Conservation (phyloP, 2,888 invertebrate species). For the Keiferia lycopersicella region DNA sequence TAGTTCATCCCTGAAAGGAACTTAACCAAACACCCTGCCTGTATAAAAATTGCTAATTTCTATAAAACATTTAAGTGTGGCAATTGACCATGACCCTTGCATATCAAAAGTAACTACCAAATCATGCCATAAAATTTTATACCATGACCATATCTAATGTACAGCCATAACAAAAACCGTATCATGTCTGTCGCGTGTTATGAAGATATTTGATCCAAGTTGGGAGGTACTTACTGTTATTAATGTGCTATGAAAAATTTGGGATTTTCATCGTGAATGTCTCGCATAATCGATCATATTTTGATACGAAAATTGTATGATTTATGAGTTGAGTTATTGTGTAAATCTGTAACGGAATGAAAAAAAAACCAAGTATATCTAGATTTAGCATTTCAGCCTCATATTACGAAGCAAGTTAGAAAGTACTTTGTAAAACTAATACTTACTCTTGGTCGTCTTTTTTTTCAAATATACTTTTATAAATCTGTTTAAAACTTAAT, state of each 20-base stretch:
- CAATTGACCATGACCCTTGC: too few relatives aligned
- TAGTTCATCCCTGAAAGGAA: too few relatives aligned
- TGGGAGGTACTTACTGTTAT: constrained; percentile 5
- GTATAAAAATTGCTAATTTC: background rate
- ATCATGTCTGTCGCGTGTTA: constrained; percentile 15
- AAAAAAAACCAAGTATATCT: background rate
- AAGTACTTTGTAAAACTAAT: too few relatives aligned
- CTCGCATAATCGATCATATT: constrained; percentile 4
- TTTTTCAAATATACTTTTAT: too few relatives aligned
- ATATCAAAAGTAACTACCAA: background rate
- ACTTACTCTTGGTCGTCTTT: too few relatives aligned
- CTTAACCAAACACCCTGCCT: too few relatives aligned
- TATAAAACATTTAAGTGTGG: background rate
- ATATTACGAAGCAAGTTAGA: too few relatives aligned
- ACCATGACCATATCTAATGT: background rate
- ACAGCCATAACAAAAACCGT: constrained; percentile 4
- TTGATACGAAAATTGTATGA: background rate
- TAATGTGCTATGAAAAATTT: constrained; percentile 2
- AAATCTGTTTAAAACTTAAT: too few relatives aligned
- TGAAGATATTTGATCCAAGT: background rate
- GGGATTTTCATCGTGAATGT: constrained; percentile 4
- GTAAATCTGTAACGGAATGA: background rate
- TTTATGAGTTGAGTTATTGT: background rate
- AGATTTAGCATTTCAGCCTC: too few relatives aligned
- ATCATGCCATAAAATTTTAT: constrained; percentile 4